Evolutionary conservation across 2,888 invertebrate species (phyloP).

Genomic region (Cylindroiulus punctatus): DNA sequence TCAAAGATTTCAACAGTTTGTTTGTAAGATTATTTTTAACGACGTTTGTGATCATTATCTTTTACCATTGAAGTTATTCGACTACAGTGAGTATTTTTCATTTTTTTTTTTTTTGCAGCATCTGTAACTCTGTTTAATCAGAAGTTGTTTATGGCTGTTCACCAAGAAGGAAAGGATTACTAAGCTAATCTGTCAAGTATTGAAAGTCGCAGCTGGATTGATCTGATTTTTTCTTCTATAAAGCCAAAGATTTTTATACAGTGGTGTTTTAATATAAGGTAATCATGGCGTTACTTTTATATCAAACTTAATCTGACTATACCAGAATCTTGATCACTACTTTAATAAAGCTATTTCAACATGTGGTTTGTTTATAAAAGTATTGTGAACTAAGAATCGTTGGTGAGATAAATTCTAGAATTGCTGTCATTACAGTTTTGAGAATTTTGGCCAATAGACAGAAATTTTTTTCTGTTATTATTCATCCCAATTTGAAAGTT

Average conservation of each 20-base stretch:
- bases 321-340: not conserved
- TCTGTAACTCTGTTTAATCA: conserved; percentile 74
- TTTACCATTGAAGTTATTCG: not conserved
- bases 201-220: not conserved
- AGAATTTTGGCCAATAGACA: too few relatives aligned
- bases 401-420: not conserved
- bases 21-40: conserved; percentile 72
- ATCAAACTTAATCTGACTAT: not conserved
- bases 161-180: conserved; percentile 53
- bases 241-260: conserved; percentile 20
- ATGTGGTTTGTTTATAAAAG: not conserved
- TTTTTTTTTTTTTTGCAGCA: conserved; percentile 58
- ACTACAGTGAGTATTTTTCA: not conserved
- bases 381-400: not conserved
- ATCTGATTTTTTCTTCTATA: not conserved
- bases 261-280: not conserved
- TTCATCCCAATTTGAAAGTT: too few relatives aligned
- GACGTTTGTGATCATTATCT: not conserved
- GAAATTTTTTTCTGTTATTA: too few relatives aligned
- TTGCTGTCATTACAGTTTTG: too few relatives aligned
- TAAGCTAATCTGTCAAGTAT: not conserved
- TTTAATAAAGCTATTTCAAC: conserved; percentile 2
- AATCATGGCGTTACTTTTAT: not conserved
- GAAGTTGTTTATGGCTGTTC: conserved; percentile 74
- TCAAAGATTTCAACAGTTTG: conserved; percentile 70